phyloP scores from a whole-genome alignment of 2,888 invertebrate species.

The Eledona agricola region DNA sequence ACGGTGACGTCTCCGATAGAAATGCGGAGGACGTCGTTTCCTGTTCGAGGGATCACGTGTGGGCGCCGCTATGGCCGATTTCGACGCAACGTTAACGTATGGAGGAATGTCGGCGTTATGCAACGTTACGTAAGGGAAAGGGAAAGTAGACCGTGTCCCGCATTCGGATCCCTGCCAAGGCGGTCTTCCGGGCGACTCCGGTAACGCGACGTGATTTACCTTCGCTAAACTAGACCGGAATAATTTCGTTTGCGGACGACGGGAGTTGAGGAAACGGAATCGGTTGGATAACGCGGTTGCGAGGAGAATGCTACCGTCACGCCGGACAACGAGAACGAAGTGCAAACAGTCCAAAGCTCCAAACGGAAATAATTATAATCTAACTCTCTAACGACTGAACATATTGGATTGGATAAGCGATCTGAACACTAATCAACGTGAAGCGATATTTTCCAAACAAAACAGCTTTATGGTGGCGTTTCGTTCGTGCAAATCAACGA shows the following conservation, averaged over 20 bases:
- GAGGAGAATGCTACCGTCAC: constrained; percentile 13
- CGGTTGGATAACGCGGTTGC: constrained; percentile 21
- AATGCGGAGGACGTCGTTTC: constrained; percentile 41
- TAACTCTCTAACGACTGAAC: too few relatives aligned
- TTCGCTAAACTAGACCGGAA: constrained; percentile 22
- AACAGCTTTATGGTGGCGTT: too few relatives aligned
- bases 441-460: too few relatives aligned
- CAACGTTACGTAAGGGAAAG: constrained; percentile 59
- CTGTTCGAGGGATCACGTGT: constrained; percentile 41
- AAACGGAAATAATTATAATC: too few relatives aligned
- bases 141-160: constrained; percentile 60
- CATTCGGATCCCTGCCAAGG: constrained; percentile 56
- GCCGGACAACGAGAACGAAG: too few relatives aligned
- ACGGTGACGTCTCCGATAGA: constrained; percentile 34
- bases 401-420: too few relatives aligned
- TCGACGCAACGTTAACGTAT: constrained; percentile 25
- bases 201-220: constrained; percentile 37
- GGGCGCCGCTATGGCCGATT: constrained; percentile 32
- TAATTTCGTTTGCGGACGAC: constrained; percentile 6
- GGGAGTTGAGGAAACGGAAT: constrained; percentile 25
- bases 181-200: constrained; percentile 48
- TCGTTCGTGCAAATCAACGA: too few relatives aligned
- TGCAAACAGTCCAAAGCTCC: too few relatives aligned
- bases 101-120: constrained; percentile 47
- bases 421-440: too few relatives aligned